Percentiles rank a stretch among this genome's conserved stretches.
These are phyloP conservation scores for Steinernema hermaphroditum DNA, from an alignment of 2,888 invertebrate species.

Conservation along the genomic window DNA sequence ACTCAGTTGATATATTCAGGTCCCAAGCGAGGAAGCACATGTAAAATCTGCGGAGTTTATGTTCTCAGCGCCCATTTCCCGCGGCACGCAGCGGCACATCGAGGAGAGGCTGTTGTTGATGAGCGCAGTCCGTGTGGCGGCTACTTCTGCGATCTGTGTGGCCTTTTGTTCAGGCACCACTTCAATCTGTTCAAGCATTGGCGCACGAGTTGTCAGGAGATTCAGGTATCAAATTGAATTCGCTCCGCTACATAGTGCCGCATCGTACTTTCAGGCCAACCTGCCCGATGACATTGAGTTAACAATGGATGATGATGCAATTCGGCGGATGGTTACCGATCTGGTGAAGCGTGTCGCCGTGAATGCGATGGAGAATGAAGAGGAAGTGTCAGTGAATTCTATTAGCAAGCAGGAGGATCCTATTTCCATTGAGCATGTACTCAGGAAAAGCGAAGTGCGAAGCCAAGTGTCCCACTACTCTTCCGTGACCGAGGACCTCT, in stretches of 20 bases:
- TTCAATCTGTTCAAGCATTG: slow-evolving; percentile 56
- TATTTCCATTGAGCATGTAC: not conserved
- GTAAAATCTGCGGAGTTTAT: slow-evolving; percentile 51
- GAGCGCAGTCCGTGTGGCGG: slow-evolving; percentile 35
- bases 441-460: not conserved
- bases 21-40: slow-evolving; percentile 40
- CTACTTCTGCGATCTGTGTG: slow-evolving; percentile 57
- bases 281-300: slow-evolving; percentile 48
- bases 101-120: slow-evolving; percentile 47
- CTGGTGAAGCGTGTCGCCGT: slow-evolving; percentile 41
- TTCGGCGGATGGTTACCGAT: slow-evolving; percentile 49
- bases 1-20: slow-evolving; percentile 33
- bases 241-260: not conserved
- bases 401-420: not conserved
- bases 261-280: slow-evolving; percentile 42
- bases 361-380: not conserved
- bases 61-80: slow-evolving; percentile 46
- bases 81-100: slow-evolving; percentile 47
- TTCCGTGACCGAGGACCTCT: not conserved
- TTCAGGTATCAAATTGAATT: slow-evolving; percentile 40
- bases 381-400: not conserved
- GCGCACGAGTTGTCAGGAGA: slow-evolving; percentile 54
- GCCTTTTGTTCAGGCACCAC: slow-evolving; percentile 53
- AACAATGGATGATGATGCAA: slow-evolving; percentile 47
- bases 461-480: not conserved